A percentile compares a stretch with the other conserved stretches of the same genome.
Evolutionary conservation across 2,888 invertebrate species (phyloP).

Genomic region (Caradrina clavipalpis): DNA sequence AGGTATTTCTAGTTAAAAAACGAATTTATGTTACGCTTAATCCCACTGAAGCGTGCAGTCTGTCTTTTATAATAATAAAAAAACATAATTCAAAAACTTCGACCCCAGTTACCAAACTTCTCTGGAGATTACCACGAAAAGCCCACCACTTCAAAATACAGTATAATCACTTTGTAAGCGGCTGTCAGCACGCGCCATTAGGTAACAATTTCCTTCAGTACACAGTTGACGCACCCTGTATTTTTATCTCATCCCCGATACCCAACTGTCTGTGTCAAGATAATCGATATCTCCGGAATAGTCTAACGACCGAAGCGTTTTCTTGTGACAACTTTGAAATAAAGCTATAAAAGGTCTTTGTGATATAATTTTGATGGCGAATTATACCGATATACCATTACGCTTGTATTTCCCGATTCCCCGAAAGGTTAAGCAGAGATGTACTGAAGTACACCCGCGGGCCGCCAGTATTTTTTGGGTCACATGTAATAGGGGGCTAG

Average conservation of each 20-base stretch:
- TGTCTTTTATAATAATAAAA: background rate
- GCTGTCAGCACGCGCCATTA: constrained; percentile 46
- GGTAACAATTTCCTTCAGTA: constrained; percentile 36
- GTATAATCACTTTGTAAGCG: constrained; percentile 16
- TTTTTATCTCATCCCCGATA: constrained; percentile 43
- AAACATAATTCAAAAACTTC: background rate
- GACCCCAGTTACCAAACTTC: background rate
- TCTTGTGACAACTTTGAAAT: constrained; percentile 3
- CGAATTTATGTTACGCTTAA: no score
- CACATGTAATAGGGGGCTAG: no score
- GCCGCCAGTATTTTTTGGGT: no score
- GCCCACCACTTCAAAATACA: constrained; percentile 8
- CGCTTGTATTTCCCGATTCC: no score
- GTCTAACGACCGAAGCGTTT: background rate
- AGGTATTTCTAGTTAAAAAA: no score
- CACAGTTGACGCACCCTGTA: constrained; percentile 28
- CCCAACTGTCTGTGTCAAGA: constrained; percentile 21
- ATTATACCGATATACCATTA: no score
- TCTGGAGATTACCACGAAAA: background rate
- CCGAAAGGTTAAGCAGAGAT: no score
- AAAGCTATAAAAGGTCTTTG: background rate
- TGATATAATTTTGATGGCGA: background rate
- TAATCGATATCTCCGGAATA: constrained; percentile 25
- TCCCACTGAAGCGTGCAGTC: background rate
- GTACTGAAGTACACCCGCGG: no score